Conservation (phyloP, 2,888 invertebrate genomes). For the Hirtodrosophila cameraria region DNA sequence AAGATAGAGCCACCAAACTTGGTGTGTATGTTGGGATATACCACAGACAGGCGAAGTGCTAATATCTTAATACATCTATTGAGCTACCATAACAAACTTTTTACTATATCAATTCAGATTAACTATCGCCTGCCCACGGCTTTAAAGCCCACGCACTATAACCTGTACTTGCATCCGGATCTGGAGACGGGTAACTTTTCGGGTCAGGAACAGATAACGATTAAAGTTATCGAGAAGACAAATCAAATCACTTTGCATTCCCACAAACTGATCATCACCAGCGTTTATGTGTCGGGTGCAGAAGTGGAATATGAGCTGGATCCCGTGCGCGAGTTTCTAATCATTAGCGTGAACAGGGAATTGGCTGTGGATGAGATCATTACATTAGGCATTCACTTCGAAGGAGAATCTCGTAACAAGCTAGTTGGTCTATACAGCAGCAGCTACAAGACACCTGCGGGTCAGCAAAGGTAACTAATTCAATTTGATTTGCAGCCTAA, state of each 20-base stretch:
- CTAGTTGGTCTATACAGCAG: conserved; percentile 91
- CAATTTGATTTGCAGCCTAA: conserved; percentile 13
- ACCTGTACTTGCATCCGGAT: conserved; percentile 88
- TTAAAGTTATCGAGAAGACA: conserved; percentile 84
- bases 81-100: too few species aligned
- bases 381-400: conserved; percentile 86
- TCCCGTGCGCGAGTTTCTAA: conserved; percentile 64
- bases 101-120: conserved; percentile 35
- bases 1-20: too few species aligned
- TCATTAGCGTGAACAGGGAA: conserved; percentile 61
- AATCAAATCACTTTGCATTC: conserved; percentile 86
- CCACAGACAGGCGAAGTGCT: too few species aligned
- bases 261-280: conserved; percentile 85
- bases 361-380: conserved; percentile 82
- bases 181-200: conserved; percentile 85
- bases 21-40: too few species aligned
- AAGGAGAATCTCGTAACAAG: conserved; percentile 87
- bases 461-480: conserved; percentile 84
- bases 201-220: conserved; percentile 86
- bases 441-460: conserved; percentile 85
- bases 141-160: conserved; percentile 87
- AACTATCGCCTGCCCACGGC: conserved; percentile 86
- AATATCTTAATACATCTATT: too few species aligned
- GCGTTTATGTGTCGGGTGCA: conserved; percentile 33
- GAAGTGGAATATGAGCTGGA: conserved; percentile 57